A percentile compares a stretch with the other conserved stretches of the same genome.
These are phyloP conservation scores for Tapirus terrestris DNA, from an alignment of 2,113 vertebrate genomes.

Conservation along the genomic window DNA sequence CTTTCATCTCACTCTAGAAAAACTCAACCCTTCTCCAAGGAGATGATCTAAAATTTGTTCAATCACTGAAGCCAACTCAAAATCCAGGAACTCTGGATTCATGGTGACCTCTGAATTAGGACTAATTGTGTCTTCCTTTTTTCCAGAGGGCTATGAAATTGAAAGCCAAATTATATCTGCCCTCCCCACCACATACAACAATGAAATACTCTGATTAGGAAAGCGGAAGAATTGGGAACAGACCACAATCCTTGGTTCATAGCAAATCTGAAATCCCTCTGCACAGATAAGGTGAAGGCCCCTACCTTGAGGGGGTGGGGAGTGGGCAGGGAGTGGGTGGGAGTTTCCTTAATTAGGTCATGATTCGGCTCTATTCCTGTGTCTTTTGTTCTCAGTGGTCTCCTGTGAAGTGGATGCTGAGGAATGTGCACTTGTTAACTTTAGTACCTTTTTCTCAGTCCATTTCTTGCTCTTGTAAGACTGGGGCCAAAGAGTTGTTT, in stretches of 20 bases:
- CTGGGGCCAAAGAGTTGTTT: constrained; percentile 24
- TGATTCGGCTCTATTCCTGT: not conserved
- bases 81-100: not conserved
- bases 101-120: constrained; percentile 8
- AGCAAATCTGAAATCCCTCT: not conserved
- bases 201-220: constrained; percentile 27
- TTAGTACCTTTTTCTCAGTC: not conserved
- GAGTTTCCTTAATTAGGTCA: constrained; percentile 57
- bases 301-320: not conserved
- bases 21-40: not conserved
- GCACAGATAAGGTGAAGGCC: not conserved
- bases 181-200: constrained; percentile 7
- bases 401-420: not conserved
- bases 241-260: not conserved
- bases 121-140: not conserved
- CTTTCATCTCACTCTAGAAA: not conserved
- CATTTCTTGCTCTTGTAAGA: constrained; percentile 44
- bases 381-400: not conserved
- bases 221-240: not conserved
- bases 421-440: constrained; percentile 1
- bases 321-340: not conserved
- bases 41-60: not conserved
- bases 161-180: constrained; percentile 11
- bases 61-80: not conserved
- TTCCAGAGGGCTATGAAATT: constrained; percentile 27